Evolutionary conservation across 2,888 invertebrate species (phyloP).

Genomic region (Chironomus tentans): DNA sequence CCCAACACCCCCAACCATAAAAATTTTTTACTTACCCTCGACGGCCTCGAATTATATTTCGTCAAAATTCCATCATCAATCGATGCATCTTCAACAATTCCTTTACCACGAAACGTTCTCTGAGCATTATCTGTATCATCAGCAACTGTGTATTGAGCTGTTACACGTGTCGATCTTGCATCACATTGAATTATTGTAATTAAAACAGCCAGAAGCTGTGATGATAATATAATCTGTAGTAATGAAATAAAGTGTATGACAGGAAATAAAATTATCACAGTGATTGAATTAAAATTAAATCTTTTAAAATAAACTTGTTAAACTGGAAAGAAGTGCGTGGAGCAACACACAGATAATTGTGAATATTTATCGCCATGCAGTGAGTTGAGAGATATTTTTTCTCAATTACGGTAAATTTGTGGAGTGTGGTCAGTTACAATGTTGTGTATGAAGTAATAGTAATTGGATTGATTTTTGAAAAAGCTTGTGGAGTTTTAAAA

Average conservation of each 20-base stretch:
- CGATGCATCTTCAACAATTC: conserved; percentile 14
- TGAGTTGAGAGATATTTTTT: too few relatives aligned
- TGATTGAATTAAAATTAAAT: neutral
- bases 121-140: neutral
- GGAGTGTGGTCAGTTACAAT: neutral
- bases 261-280: neutral
- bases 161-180: conserved; percentile 22
- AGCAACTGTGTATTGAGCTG: conserved; percentile 16
- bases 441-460: neutral
- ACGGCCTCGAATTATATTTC: neutral
- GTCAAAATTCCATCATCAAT: conserved; percentile 9
- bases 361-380: too few relatives aligned
- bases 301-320: neutral
- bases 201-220: neutral
- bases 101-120: neutral
- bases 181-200: neutral
- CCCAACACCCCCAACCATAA: neutral
- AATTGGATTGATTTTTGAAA: neutral
- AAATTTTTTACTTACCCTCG: neutral
- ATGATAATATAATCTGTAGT: conserved; percentile 5
- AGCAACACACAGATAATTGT: too few relatives aligned
- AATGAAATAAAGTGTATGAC: neutral
- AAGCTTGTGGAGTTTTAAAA: too few relatives aligned
- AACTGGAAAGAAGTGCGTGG: neutral
- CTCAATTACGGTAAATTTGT: neutral